phyloP scores from a whole-genome alignment of 2,888 invertebrate species.

The Syrphus vitripennis region DNA sequence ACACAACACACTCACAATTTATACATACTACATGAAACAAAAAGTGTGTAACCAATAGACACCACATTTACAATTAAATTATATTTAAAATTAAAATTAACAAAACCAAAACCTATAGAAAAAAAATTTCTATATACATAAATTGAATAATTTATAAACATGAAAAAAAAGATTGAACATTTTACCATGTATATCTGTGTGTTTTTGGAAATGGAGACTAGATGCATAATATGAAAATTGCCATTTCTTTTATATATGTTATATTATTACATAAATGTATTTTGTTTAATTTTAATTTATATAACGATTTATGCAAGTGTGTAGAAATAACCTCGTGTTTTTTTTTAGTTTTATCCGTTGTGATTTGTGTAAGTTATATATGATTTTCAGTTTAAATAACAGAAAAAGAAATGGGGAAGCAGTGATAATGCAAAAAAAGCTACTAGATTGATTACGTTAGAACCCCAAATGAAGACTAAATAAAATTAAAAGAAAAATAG shows the following conservation, averaged over 20 bases:
- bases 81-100: conserved; percentile 21
- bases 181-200: conserved; percentile 27
- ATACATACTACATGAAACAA: neutral
- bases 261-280: neutral
- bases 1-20: conserved; percentile 37
- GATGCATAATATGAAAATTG: conserved; percentile 41
- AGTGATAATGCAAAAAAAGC: conserved; percentile 43
- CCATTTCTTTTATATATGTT: conserved; percentile 40
- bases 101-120: neutral
- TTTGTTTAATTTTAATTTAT: conserved; percentile 37
- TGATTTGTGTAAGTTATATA: conserved; percentile 54
- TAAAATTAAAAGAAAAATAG: neutral
- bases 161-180: neutral
- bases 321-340: conserved; percentile 36
- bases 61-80: conserved; percentile 48
- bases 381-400: conserved; percentile 7
- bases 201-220: conserved; percentile 64
- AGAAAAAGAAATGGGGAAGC: conserved; percentile 6
- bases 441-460: conserved; percentile 46
- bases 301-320: conserved; percentile 2
- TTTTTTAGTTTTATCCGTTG: conserved; percentile 48
- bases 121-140: conserved; percentile 47
- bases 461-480: conserved; percentile 12
- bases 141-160: conserved; percentile 18
- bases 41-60: conserved; percentile 57